phyloP scores from a whole-genome alignment of 2,797 vertebrate genomes.

The Bradypodion pumilum region DNA sequence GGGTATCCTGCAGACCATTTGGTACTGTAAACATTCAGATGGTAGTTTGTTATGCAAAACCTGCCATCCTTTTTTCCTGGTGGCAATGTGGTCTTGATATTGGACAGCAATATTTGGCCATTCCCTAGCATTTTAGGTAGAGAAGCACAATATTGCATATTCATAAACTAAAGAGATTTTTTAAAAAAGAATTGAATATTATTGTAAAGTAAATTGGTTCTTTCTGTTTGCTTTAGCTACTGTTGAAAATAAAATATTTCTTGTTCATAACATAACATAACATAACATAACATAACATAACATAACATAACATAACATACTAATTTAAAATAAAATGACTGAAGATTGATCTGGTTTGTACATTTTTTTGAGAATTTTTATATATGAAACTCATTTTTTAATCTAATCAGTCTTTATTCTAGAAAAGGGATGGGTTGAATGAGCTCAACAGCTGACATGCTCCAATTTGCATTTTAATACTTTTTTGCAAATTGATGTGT shows the following conservation, averaged over 20 bases:
- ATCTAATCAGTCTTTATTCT: slow-evolving; percentile 5
- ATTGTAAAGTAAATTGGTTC: not conserved
- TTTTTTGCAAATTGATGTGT: slow-evolving; percentile 40
- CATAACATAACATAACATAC: slow-evolving; percentile 27
- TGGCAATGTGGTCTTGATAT: too few relatives aligned
- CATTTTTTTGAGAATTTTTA: slow-evolving; percentile 23
- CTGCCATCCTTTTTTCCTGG: too few relatives aligned
- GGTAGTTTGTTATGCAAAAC: too few relatives aligned
- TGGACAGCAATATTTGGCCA: too few relatives aligned
- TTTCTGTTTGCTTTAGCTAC: not conserved
- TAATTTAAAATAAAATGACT: slow-evolving; percentile 22
- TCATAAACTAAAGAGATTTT: too few relatives aligned
- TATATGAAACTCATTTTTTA: slow-evolving; percentile 22
- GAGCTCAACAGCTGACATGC: slow-evolving; percentile 31
- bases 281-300: slow-evolving; percentile 11
- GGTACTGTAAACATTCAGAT: not conserved
- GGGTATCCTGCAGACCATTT: too few relatives aligned
- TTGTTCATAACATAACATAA: slow-evolving; percentile 35
- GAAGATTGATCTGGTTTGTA: not conserved
- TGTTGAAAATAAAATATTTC: not conserved
- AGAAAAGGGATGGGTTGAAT: slow-evolving; percentile 21
- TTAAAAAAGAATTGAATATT: not conserved
- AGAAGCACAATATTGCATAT: too few relatives aligned
- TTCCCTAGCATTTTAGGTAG: too few relatives aligned
- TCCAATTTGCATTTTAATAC: slow-evolving; percentile 60